A percentile compares a stretch with the other conserved stretches of the same genome.
Evolutionary conservation across 1,140 invertebrate genomes (phyloP).

Genomic region (Bradysia coprophila): DNA sequence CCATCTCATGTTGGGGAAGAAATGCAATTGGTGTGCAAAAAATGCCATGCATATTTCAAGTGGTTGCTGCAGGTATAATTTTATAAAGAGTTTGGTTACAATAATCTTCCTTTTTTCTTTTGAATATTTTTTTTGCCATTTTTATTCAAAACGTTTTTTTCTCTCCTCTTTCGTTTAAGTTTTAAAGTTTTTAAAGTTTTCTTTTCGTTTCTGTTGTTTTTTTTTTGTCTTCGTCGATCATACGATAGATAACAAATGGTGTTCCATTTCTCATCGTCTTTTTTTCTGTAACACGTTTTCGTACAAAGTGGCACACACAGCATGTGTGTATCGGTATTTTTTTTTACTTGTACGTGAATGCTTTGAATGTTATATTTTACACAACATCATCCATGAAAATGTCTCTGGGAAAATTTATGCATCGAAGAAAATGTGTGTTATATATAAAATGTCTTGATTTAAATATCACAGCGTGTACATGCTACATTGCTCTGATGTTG

Average conservation of each 20-base stretch:
- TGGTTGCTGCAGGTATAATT: conserved; percentile 41
- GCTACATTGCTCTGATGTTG: neutral
- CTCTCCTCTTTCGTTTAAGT: neutral
- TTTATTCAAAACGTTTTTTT: neutral
- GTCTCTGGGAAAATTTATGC: neutral
- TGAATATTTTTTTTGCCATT: neutral
- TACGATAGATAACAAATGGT: no score
- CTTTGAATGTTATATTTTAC: no score
- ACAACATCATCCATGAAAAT: neutral
- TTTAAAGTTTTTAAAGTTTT: neutral
- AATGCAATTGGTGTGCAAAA: conserved; percentile 67
- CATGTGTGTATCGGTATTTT: no score
- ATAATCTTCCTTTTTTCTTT: neutral
- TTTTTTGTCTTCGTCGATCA: no score
- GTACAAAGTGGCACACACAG: no score
- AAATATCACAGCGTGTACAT: neutral
- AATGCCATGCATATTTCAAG: conserved; percentile 70
- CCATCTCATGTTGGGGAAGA: conserved; percentile 62
- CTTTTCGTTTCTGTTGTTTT: neutral
- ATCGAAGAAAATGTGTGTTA: neutral
- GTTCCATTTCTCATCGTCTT: no score
- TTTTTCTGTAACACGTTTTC: no score
- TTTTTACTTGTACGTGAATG: no score
- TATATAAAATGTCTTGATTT: neutral
- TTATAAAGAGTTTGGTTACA: neutral